Evolutionary conservation across 2,888 invertebrate species (phyloP), one percentile per base, ranked within the genome.

Genomic region (Onchidella celtica): DNA sequence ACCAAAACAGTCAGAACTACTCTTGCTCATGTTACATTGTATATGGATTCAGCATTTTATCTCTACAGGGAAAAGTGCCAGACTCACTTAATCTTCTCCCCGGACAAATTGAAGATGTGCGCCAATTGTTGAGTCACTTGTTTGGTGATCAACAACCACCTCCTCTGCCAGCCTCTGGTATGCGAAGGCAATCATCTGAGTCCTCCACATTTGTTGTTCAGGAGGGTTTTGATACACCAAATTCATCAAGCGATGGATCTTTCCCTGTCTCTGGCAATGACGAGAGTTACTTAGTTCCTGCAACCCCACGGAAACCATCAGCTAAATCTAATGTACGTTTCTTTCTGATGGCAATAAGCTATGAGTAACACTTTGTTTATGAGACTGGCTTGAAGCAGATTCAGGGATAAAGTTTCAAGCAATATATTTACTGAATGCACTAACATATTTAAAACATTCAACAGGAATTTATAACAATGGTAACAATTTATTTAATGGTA

Each of bases 81-180:
- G 47, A 72, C 2, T 47, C 24, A 6, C 29, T 70, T 47, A 72
- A 79, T n/a, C 63, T 79, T n/a, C 63, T 79, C 29, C 79, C 79
- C 34, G 79, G 70, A 14, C 79, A 61, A 24, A 61, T 72, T 6
- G 36, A 72, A 61, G 79, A 79, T 2, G 32, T 79, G 32, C 36
- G 36, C 14, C 14, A 0, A n/a, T n/a, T 6, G 21, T 14, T 79
- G n/a, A 9, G 59, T 9, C 6, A 59, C 3, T 59, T 11, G 36
- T 59, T 59, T 14, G 1, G 6, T 24, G 24, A 14, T 27, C 57
- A 59, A 36, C 55, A 57, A 36, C 61, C 73, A 34, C 73, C 36
- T n/a, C n/a, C 34, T 11, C 24, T 32, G 4, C 40, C 29, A 9
- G 1, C 17, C 9, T 14, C 55, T 1, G 2, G 29, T 38, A 47